Conservation (phyloP, 1,140 invertebrate species). For the Macrotrachela quadricornifera region DNA sequence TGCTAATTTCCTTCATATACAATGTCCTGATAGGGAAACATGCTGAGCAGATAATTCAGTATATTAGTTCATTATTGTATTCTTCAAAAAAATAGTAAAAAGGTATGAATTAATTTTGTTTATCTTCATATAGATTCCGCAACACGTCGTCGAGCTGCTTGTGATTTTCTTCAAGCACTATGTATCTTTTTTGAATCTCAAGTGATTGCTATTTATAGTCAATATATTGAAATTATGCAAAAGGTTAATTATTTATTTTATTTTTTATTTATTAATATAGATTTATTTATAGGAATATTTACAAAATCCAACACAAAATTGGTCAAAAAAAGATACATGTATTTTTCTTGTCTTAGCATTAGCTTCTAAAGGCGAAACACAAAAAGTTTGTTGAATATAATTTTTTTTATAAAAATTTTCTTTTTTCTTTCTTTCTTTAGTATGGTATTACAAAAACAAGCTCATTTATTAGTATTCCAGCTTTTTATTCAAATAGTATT, state of each 20-base stretch:
- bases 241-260: no score
- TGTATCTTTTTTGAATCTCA: constrained; percentile 6
- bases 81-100: no score
- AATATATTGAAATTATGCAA: background rate
- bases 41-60: no score
- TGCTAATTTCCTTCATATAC: no score
- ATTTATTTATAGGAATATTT: constrained; percentile 45
- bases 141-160: constrained; percentile 72
- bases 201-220: constrained; percentile 5
- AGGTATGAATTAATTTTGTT: no score
- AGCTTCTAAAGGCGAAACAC: constrained; percentile 69
- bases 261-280: no score
- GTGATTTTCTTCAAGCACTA: constrained; percentile 44
- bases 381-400: constrained; percentile 23
- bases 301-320: constrained; percentile 49
- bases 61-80: no score
- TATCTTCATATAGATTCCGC: no score
- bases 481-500: constrained; percentile 65
- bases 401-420: constrained; percentile 1
- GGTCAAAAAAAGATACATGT: constrained; percentile 82
- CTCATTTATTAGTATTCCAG: constrained; percentile 59
- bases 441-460: constrained; percentile 74
- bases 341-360: constrained; percentile 83
- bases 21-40: no score
- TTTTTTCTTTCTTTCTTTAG: constrained; percentile 13